These are phyloP conservation scores for Mamestra configurata DNA, from an alignment of 1,140 invertebrate species.

Conservation along the genomic window DNA sequence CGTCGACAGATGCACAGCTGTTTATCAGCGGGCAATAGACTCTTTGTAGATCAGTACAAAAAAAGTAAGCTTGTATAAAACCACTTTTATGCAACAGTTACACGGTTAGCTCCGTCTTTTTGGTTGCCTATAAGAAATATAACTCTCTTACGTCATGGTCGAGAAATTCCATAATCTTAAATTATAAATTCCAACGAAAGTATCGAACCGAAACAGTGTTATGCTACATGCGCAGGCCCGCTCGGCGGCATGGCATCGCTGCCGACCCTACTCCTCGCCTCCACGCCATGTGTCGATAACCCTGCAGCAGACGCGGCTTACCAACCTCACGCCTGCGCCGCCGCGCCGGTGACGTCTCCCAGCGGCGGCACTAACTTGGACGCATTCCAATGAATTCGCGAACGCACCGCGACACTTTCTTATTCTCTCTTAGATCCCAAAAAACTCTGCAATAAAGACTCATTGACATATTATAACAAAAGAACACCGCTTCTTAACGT, in stretches of 20 bases:
- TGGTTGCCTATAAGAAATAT: slow-evolving; percentile 15
- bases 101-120: slow-evolving; percentile 1
- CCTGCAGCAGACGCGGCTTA: slow-evolving; percentile 80
- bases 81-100: neutral
- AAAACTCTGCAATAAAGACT: slow-evolving; percentile 16
- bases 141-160: slow-evolving; percentile 49
- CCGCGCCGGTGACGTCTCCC: slow-evolving; percentile 78
- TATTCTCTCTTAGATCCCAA: slow-evolving; percentile 45
- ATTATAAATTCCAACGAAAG: slow-evolving; percentile 55
- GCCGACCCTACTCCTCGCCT: slow-evolving; percentile 81
- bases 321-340: slow-evolving; percentile 80
- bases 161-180: slow-evolving; percentile 53
- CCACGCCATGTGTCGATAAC: slow-evolving; percentile 83
- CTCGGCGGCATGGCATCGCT: slow-evolving; percentile 58
- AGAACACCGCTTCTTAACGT: neutral
- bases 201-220: slow-evolving; percentile 80
- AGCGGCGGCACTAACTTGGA: slow-evolving; percentile 77
- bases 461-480: neutral
- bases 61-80: neutral
- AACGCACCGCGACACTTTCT: slow-evolving; percentile 67
- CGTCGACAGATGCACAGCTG: slow-evolving; percentile 37
- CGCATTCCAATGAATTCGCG: slow-evolving; percentile 80
- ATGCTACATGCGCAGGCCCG: slow-evolving; percentile 75
- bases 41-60: neutral
- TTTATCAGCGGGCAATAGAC: slow-evolving; percentile 7